Percentiles rank a stretch among this genome's conserved stretches.
These are phyloP conservation scores for Eulacestoma nigropectus DNA, from an alignment of 2,113 vertebrate genomes.

Conservation along the genomic window DNA sequence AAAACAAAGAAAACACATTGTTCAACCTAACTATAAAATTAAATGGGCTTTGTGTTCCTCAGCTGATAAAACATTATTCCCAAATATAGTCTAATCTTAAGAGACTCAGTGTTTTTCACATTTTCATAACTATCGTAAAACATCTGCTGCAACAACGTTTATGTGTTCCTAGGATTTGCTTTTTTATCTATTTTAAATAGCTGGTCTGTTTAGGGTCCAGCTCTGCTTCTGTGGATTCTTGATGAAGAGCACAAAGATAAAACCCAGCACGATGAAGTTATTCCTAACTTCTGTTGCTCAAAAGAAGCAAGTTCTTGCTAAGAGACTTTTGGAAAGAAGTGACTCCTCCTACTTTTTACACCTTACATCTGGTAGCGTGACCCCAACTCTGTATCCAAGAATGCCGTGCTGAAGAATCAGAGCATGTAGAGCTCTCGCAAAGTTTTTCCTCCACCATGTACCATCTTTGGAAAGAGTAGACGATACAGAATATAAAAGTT, in stretches of 20 bases:
- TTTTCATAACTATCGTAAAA: neutral
- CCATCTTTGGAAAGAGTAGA: neutral
- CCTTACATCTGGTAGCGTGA: neutral
- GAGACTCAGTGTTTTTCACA: neutral
- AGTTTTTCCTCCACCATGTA: neutral
- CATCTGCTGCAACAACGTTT: neutral
- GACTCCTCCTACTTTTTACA: neutral
- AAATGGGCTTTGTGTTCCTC: neutral
- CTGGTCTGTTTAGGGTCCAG: neutral
- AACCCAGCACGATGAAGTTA: fast-evolving
- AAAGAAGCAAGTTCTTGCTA: neutral
- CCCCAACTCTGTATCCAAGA: neutral
- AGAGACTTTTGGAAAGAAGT: neutral
- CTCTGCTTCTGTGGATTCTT: neutral
- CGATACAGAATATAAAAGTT: neutral
- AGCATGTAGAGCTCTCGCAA: neutral
- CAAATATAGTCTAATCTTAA: neutral
- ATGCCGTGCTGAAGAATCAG: neutral
- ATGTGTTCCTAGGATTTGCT: neutral
- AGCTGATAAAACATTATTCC: neutral
- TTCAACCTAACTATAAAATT: neutral
- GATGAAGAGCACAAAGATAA: neutral
- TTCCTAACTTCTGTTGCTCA: neutral
- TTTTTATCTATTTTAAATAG: neutral
- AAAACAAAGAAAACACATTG: neutral